Evolutionary conservation across 2,113 vertebrate species (phyloP), one percentile per base, ranked within the genome.

Genomic region (Cercopithecus mona): DNA sequence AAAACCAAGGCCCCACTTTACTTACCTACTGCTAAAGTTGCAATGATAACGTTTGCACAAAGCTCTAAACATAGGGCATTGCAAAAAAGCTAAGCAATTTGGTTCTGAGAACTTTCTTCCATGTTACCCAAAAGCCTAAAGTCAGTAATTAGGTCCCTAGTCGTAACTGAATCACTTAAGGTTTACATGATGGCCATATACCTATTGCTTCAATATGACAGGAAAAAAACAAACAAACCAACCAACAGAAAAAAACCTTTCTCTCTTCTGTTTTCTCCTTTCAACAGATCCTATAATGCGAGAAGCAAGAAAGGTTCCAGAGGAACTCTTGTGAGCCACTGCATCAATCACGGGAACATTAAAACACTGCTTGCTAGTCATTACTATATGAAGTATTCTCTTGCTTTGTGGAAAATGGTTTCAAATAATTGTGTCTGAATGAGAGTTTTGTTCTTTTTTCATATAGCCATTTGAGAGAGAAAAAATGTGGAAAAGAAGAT

Each of bases 371-470:
- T 40, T 52, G 82, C 82, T 86, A 97, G 90, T 91, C 96, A 92
- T 98, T 93, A 11, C 93, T 81, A 8, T 38, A 83, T 55, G 96
- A 97, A 98, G 90, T 97, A 93, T 92, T 93, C 96, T 98, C 97
- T 68, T 57, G 94, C 94, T 97, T 94, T 97, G 73, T 88, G 48
- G 97, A 84, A 97, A 80, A 59, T 82, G 72, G 85, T 89, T 98
- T 95, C 96, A 94, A 96, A 92, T 96, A 85, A 97, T 94, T 94
- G 68, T 94, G 94, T 86, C 97, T 3, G 30, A 97, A 75, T 0
- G 35, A 87, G 95, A 97, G 90, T 90, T 96, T 96, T 97, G 88
- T 97, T 98, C 97, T 95, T 82, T 94, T 97, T 97, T 96, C 97
- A 98, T 84, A 59, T 61, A 85, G 18, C 35, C 61, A 76, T 89